A percentile compares a stretch with the other conserved stretches of the same genome.
These are phyloP conservation scores for Florisuga fusca DNA, from an alignment of 2,797 vertebrate species.

Conservation along the genomic window DNA sequence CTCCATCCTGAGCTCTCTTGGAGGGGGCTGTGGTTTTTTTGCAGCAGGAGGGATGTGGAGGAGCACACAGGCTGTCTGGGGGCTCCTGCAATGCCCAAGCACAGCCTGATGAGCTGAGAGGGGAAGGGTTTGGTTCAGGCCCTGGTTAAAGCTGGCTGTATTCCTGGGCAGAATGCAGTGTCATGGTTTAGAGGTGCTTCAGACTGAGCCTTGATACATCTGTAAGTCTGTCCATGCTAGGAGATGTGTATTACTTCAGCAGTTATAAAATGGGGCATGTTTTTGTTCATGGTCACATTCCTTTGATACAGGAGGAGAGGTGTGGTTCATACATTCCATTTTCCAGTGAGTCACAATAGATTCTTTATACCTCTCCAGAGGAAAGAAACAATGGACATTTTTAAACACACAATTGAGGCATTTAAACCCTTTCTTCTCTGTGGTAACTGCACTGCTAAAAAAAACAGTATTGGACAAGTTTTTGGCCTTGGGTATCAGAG, in stretches of 20 bases:
- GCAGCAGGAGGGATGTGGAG: background rate
- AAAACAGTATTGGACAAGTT: background rate
- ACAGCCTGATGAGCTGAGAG: background rate
- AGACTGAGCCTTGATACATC: fast-evolving
- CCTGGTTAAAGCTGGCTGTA: no score
- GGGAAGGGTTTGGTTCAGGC: background rate
- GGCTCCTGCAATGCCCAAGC: background rate
- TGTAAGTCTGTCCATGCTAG: background rate
- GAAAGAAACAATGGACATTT: constrained; percentile 17
- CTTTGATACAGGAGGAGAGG: background rate
- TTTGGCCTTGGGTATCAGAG: background rate
- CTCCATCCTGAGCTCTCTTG: background rate
- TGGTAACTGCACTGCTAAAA: background rate
- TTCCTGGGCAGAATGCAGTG: background rate
- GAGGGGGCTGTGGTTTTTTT: background rate
- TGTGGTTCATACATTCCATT: background rate
- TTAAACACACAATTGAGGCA: background rate
- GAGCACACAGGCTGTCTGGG: background rate
- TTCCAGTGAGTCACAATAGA: background rate
- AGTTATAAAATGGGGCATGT: background rate
- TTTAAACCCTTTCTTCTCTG: background rate
- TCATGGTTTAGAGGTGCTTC: background rate
- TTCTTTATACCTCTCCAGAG: background rate
- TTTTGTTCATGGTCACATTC: background rate
- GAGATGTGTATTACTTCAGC: background rate